Base-by-base conservation (phyloP, 2,797 vertebrate genomes). In the Mormyrops boulengeri region DNA sequence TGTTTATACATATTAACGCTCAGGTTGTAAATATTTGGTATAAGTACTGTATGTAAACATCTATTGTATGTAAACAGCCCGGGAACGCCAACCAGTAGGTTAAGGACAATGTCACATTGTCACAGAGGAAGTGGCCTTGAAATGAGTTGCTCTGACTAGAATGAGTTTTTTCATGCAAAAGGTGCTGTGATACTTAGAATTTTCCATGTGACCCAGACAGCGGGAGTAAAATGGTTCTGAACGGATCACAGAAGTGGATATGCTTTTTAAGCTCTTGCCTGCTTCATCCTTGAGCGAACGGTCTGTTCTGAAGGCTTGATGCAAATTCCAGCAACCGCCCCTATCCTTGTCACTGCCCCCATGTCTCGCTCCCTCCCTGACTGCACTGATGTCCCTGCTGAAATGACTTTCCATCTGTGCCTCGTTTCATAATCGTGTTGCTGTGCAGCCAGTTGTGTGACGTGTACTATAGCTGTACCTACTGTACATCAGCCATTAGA, bases 21-120 rank as follows among this genome's bases (percentile, higher is more conserved):
- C 77, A 82, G 77, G 77, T 82, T 82, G 77, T 82, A 82, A 82
- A 82, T 82, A 82, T 82, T 82, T 82, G 41, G 41, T 82, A 19
- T 47, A 82, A 44, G 77, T 82, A 82, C 77, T 82, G 77, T 82
- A 47, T 82, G 77, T 82, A 80, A 80, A 44, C 73, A 80, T 44
- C 41, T 50, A 52, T 52, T 12, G 4, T 30, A 30, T 52, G 84
- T 53, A 52, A 52, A 55, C 47, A 52, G 47, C 22, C 49, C 85
- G 17, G 50, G 49, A 52, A 53, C 2, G 7, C 26, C 84, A 53
- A 7, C 22, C n/a, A 47, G 47, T 44, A n/a, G 38, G 41, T 82
- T 47, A 73, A 47, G 77, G 38, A 19, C 41, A 47, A 22, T 47
- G 77, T 82, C 73, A 80, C 73, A 80, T 69, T 69, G 66, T 69